Evolutionary conservation across 2,888 invertebrate species (phyloP), one percentile per base, ranked within the genome.

Genomic region (Phaedon cochleariae): DNA sequence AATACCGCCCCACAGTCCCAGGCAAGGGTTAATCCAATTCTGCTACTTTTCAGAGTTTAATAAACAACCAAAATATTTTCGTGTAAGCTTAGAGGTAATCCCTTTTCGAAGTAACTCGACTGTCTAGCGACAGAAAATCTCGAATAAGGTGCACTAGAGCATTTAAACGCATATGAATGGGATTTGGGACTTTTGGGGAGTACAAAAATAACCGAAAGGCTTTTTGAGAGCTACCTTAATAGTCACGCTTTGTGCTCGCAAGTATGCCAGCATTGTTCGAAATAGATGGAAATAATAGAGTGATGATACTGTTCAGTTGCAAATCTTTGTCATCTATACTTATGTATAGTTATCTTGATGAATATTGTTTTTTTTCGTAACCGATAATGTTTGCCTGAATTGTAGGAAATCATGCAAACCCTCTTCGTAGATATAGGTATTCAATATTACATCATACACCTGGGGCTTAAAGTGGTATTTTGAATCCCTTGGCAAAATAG

Each of bases 1-100:
- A 41, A 59, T 59, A 60, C 68, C 68, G 61, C 65, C 65, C 64
- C 53, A 31, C 48, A 49, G 34, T 17, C 64, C 54, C 12, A 26
- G 22, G 66, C 65, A 74, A 73, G 72, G 72, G 72, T 71, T 75
- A 75, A 75, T 75, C 74, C 74, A 73, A 75, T 75, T 68, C 65
- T 58, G 62, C 61, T 65, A 68, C 67, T 68, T 68, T 70, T 64
- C 64, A 62, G 61, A 65, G 60, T 60, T 67, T 52, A 67, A 71
- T 69, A 69, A 73, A 66, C 64, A 67, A 68, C 64, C 68, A 67
- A 70, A 72, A 73, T 70, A 70, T 71, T 67, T 71, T 68, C 67
- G 55, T 66, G 59, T 54, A 31, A 52, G 59, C 54, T 60, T 49
- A 51, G 9, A 29, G 45, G 10, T 59, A 65, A 65, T 65, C 68